A percentile compares a stretch with the other conserved stretches of the same genome.
Evolutionary conservation across 2,797 vertebrate species (phyloP).

Genomic region (Acomys russatus): DNA sequence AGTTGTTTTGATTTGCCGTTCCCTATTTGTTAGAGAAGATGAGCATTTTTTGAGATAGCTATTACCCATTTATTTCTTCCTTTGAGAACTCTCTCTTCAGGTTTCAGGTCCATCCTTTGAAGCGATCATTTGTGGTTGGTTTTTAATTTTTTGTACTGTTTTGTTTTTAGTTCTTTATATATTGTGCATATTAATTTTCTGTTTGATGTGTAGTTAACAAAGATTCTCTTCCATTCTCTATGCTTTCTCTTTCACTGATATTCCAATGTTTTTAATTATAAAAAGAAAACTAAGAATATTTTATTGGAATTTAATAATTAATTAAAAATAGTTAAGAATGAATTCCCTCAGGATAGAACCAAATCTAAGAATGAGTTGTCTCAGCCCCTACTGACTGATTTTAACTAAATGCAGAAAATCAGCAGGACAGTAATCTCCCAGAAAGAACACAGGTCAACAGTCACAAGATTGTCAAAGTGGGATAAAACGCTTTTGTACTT

Average conservation of each 20-base stretch:
- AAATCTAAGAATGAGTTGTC: neutral
- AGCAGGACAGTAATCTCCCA: neutral
- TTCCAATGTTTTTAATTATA: neutral
- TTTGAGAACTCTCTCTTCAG: neutral
- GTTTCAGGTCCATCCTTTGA: neutral
- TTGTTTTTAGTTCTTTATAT: neutral
- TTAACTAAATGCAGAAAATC: neutral
- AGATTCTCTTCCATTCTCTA: neutral
- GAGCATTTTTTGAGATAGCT: neutral
- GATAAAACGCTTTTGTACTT: slow-evolving; percentile 38
- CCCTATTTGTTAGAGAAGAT: neutral
- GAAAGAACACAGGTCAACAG: neutral
- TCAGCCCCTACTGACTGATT: neutral
- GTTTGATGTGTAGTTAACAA: neutral
- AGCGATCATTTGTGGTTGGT: neutral
- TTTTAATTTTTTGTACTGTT: no score
- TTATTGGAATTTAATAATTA: neutral
- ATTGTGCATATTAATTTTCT: neutral
- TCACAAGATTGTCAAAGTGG: slow-evolving; percentile 15
- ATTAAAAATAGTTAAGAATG: neutral
- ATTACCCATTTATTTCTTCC: neutral
- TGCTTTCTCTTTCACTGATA: neutral
- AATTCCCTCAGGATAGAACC: no score
- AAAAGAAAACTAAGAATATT: neutral
- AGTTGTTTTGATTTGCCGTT: neutral